phyloP scores from a whole-genome alignment of 2,113 vertebrate species.

The Nycticebus coucang region DNA sequence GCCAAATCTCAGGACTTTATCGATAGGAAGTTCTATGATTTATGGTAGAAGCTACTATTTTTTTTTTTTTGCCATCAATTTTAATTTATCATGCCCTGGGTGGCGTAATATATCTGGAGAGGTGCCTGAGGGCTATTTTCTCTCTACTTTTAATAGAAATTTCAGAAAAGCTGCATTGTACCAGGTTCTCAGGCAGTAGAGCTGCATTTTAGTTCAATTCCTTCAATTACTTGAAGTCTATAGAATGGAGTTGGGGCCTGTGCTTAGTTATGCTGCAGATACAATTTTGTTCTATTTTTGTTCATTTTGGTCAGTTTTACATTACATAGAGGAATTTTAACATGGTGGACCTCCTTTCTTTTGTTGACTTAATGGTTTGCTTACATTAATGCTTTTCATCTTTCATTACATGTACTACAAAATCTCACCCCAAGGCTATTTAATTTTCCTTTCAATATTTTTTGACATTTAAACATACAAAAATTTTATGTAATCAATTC shows the following conservation, averaged over 20 bases:
- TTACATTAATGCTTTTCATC: background rate
- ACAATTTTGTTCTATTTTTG: background rate
- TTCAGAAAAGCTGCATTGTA: background rate
- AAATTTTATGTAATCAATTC: background rate
- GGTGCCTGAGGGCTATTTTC: background rate
- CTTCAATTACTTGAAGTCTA: background rate
- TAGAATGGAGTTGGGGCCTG: background rate
- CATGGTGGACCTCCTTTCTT: background rate
- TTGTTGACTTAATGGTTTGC: background rate
- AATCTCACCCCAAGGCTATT: background rate
- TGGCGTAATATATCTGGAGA: background rate
- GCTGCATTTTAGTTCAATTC: background rate
- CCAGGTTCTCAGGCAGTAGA: background rate
- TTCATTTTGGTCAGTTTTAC: background rate
- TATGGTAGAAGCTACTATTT: accelerated
- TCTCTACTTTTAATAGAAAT: background rate
- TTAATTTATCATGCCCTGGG: background rate
- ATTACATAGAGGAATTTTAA: background rate
- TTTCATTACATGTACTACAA: background rate
- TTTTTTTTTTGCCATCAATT: background rate
- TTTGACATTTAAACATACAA: slow-evolving; percentile 41
- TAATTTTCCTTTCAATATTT: slow-evolving; percentile 42
- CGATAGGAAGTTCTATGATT: background rate
- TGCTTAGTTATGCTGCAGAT: background rate
- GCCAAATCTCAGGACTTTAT: background rate